Conservation (phyloP, 2,888 invertebrate species). For the Rosalia funebris region DNA sequence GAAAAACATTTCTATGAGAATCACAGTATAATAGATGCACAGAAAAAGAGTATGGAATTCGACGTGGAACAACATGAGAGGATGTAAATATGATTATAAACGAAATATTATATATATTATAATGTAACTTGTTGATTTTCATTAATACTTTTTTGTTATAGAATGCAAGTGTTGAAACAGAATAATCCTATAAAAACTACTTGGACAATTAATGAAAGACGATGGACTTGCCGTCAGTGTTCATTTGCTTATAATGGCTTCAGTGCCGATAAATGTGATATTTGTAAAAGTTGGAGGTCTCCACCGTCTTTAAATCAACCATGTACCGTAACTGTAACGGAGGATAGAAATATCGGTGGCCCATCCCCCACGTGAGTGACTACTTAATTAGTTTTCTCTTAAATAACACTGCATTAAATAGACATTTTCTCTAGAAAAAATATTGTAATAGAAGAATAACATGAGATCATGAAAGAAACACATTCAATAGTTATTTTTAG, state of each 20-base stretch:
- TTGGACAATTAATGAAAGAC: slow-evolving; percentile 65
- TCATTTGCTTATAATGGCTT: slow-evolving; percentile 89
- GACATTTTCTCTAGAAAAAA: too few species aligned
- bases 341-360: slow-evolving; percentile 58
- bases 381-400: too few species aligned
- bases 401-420: too few species aligned
- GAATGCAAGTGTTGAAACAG: slow-evolving; percentile 57
- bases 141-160: slow-evolving; percentile 41
- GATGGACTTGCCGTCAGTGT: slow-evolving; percentile 91
- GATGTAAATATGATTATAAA: slow-evolving; percentile 54
- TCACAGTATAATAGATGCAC: slow-evolving; percentile 57
- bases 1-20: slow-evolving; percentile 61
- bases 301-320: slow-evolving; percentile 73
- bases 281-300: slow-evolving; percentile 77
- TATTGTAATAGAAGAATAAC: too few species aligned
- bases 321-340: slow-evolving; percentile 77
- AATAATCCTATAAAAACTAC: slow-evolving; percentile 47
- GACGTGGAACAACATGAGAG: slow-evolving; percentile 57
- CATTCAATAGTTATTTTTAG: too few species aligned
- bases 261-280: slow-evolving; percentile 83
- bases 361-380: slow-evolving; percentile 48
- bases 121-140: background rate
- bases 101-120: too few species aligned
- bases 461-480: too few species aligned
- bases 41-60: slow-evolving; percentile 52